Conservation (phyloP, 2,888 invertebrate species). For the Protonemura montana region DNA sequence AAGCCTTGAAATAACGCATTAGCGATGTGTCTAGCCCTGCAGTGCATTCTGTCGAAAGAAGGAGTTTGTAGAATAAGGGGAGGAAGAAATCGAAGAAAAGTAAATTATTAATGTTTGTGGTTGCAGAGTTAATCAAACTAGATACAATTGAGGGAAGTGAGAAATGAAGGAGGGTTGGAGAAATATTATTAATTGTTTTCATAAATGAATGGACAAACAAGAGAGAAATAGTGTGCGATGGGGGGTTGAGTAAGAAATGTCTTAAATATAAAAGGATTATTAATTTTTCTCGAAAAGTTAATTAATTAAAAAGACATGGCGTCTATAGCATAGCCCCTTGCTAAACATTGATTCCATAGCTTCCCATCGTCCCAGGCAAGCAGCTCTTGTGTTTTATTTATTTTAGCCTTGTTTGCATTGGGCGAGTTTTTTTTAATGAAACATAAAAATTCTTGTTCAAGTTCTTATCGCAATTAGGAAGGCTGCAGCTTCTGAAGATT, state of each 20-base stretch:
- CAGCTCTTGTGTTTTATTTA: constrained; percentile 31
- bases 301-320: constrained; percentile 49
- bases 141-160: constrained; percentile 36
- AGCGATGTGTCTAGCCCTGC: background rate
- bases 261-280: constrained; percentile 49
- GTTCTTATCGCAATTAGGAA: constrained; percentile 17
- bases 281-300: constrained; percentile 48
- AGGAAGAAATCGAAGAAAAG: constrained; percentile 44
- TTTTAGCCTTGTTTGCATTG: constrained; percentile 26
- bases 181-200: constrained; percentile 49
- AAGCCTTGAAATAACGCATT: background rate
- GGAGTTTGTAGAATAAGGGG: constrained; percentile 35
- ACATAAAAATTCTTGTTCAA: constrained; percentile 30
- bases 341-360: constrained; percentile 34
- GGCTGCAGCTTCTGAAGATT: constrained; percentile 24
- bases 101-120: constrained; percentile 44
- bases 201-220: constrained; percentile 46
- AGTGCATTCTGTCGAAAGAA: background rate
- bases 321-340: constrained; percentile 25
- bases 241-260: constrained; percentile 44
- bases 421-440: constrained; percentile 29
- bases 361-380: no score
- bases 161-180: constrained; percentile 33
- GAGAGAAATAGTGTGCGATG: background rate
- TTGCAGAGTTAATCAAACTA: constrained; percentile 39